Conservation (phyloP, 1,140 invertebrate genomes). For the Ceratosolen fusciceps region DNA sequence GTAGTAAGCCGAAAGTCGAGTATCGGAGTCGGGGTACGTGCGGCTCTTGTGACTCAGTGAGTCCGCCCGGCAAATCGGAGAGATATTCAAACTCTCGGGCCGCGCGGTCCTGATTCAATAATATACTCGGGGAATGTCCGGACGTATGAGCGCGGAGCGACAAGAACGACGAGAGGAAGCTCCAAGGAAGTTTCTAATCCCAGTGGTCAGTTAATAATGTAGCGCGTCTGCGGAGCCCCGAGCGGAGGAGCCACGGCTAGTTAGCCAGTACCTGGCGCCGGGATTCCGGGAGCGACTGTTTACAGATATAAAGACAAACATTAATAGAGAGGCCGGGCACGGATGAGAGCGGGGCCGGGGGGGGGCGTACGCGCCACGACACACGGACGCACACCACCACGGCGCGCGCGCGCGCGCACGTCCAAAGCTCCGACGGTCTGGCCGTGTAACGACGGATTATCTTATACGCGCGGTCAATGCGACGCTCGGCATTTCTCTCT, state of each 20-base stretch:
- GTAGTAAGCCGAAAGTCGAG: constrained; percentile 18
- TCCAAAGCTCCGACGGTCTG: constrained; percentile 23
- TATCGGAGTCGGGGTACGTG: constrained; percentile 44
- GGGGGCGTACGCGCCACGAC: too few species aligned
- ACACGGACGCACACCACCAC: too few species aligned
- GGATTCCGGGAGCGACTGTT: constrained; percentile 64
- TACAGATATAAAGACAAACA: constrained; percentile 70
- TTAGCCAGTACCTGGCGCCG: constrained; percentile 55
- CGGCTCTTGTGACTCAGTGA: constrained; percentile 30
- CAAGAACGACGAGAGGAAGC: constrained; percentile 48
- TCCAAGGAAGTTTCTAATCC: constrained; percentile 66
- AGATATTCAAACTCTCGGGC: constrained; percentile 45
- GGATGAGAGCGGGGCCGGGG: too few species aligned
- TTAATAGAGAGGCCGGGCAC: constrained; percentile 63
- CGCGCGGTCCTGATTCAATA: constrained; percentile 47
- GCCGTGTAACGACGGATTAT: constrained; percentile 66
- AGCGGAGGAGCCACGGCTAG: constrained; percentile 58
- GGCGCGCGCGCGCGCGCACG: too few species aligned
- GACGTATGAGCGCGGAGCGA: constrained; percentile 34
- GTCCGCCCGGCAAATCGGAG: constrained; percentile 38
- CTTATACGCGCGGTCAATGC: constrained; percentile 68
- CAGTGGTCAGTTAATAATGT: constrained; percentile 68
- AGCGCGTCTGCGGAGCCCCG: constrained; percentile 54
- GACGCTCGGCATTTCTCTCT: constrained; percentile 54
- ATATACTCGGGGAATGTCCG: constrained; percentile 45